Base-by-base conservation (phyloP, 2,113 vertebrate species). In the Pyxicephalus adspersus region DNA sequence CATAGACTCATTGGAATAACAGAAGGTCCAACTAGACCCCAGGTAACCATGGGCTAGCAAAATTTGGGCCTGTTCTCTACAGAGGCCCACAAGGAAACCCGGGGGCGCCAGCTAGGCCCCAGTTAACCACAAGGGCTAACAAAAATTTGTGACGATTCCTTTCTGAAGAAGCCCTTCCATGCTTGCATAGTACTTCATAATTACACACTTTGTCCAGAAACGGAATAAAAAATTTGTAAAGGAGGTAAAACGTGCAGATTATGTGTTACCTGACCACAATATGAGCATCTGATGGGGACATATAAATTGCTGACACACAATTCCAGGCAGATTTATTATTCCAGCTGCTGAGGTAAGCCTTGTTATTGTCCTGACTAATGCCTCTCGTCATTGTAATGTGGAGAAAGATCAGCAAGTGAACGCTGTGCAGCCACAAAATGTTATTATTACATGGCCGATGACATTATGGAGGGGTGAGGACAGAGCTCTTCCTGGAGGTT, bases 341-440 rank as follows among this genome's bases (percentile, higher is more conserved):
- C 4, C 5, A 50, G 51, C 50, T 20, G 51, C 70, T 58, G 52
- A 58, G 55, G 52, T 34, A 2, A 73, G 70, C 50, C 22, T 1
- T 31, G 57, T 8, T 55, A 74, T 60, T 74, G 54, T 60, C 54
- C 54, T 74, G 11, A 9, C 54, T 60, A 22, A 74, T n/a, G 19
- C 71, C 71, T 34, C 54, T 31, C 58, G 71, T 74, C 71, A 74
- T 18, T 16, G 38, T 8, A 17, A 58, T 15, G 20, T 18, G 26
- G 29, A 18, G 19, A 72, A n/a, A 20, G 15, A 34, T 28, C 28
- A 58, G 19, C 34, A 54, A 57, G 25, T n/a, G 7, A 29, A 22
- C 25, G 2, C 51, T 16, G 5, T 11, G 5, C 4, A 64, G 66
- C n/a, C 23, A 17, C 45, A 25, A 73, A 23, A 54, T 58, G 6